These are phyloP conservation scores for Oryzias dopingdopingensis DNA, from an alignment of 2,797 vertebrate species.

Conservation along the genomic window DNA sequence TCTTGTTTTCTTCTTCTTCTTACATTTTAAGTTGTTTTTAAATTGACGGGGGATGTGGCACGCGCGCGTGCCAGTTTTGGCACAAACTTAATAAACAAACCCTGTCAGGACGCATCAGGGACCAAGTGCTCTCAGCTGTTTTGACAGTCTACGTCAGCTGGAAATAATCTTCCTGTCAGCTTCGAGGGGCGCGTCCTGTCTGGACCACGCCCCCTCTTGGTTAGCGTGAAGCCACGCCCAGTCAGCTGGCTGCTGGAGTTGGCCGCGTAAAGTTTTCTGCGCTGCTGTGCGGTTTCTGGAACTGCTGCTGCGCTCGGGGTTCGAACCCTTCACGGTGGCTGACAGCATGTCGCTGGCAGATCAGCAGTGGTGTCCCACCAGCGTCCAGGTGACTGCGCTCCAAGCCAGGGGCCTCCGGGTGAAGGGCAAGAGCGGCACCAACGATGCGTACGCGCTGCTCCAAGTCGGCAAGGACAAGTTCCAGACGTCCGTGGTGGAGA, in stretches of 20 bases:
- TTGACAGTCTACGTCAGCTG: not conserved
- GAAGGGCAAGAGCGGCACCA: constrained; percentile 87
- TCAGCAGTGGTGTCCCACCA: constrained; percentile 85
- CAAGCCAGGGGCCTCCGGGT: constrained; percentile 84
- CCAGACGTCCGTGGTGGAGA: constrained; percentile 89
- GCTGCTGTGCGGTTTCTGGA: not conserved
- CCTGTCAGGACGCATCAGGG: too few species aligned
- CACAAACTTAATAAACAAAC: too few species aligned
- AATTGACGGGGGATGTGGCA: too few species aligned
- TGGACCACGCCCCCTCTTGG: not conserved
- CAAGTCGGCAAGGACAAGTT: constrained; percentile 91
- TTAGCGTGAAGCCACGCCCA: constrained; percentile 51
- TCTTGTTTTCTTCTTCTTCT: too few species aligned
- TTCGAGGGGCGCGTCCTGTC: constrained; percentile 31
- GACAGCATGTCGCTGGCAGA: constrained; percentile 74
- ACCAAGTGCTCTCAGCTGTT: too few species aligned
- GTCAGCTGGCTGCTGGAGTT: constrained; percentile 65
- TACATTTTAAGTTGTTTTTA: too few species aligned
- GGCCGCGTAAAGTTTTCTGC: constrained; percentile 27
- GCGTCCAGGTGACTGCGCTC: constrained; percentile 89
- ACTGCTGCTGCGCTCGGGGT: not conserved
- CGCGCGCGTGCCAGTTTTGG: too few species aligned
- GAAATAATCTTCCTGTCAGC: constrained; percentile 31
- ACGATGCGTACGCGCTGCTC: constrained; percentile 91
- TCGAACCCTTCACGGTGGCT: not conserved